These are phyloP conservation scores for Nautilus pompilius DNA, from an alignment of 1,140 invertebrate species.

Conservation along the genomic window DNA sequence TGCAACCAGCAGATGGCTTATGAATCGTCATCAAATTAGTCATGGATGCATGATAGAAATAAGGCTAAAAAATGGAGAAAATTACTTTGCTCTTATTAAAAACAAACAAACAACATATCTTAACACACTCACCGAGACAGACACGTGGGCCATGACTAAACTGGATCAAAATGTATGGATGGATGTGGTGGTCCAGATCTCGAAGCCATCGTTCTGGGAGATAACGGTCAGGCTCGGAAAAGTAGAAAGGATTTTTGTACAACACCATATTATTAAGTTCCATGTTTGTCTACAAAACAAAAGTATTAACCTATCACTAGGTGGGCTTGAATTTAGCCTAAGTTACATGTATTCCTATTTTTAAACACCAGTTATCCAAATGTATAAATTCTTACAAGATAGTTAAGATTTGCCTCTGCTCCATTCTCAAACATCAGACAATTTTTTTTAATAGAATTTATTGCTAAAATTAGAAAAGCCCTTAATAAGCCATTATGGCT, in stretches of 20 bases:
- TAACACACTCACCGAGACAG: slow-evolving; percentile 54
- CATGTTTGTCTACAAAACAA: slow-evolving; percentile 71
- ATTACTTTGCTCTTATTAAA: too few species aligned
- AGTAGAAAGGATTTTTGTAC: slow-evolving; percentile 75
- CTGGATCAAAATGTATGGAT: slow-evolving; percentile 73
- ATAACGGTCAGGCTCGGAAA: slow-evolving; percentile 70
- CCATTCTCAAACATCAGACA: too few species aligned
- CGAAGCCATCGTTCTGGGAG: slow-evolving; percentile 81
- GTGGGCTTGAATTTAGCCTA: slow-evolving; percentile 67
- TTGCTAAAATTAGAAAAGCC: too few species aligned
- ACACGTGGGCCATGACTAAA: slow-evolving; percentile 74
- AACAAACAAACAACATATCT: slow-evolving; percentile 70
- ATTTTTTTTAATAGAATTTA: too few species aligned
- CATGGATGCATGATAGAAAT: too few species aligned
- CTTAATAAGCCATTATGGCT: too few species aligned
- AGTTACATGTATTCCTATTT: not conserved
- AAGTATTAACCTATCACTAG: slow-evolving; percentile 74
- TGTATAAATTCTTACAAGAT: too few species aligned
- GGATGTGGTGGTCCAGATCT: slow-evolving; percentile 38
- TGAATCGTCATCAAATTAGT: too few species aligned
- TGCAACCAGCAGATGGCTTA: too few species aligned
- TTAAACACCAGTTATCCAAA: too few species aligned
- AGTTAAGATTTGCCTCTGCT: too few species aligned
- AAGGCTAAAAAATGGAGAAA: too few species aligned
- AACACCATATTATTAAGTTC: slow-evolving; percentile 81